Conservation (phyloP, 64 coral and sea anemone species). For the Montipora foliosa region DNA sequence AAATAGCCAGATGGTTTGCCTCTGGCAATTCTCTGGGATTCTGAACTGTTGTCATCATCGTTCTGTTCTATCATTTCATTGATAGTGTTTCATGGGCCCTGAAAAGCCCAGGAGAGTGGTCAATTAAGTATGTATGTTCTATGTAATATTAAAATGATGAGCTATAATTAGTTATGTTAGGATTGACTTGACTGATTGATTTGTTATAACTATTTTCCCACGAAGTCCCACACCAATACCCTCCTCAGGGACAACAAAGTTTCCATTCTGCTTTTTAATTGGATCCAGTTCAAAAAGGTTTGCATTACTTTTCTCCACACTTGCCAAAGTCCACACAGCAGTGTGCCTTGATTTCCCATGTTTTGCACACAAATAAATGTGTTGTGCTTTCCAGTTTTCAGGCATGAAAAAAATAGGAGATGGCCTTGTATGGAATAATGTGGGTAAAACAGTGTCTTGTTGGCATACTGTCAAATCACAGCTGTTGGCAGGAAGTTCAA, state of each 20-base stretch:
- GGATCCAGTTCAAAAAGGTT: slow-evolving; percentile 91
- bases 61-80: too few species aligned
- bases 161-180: too few species aligned
- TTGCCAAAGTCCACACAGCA: slow-evolving; percentile 75
- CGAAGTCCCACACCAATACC: slow-evolving; percentile 61
- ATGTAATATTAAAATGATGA: too few species aligned
- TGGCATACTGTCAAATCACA: slow-evolving; percentile 57
- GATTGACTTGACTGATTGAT: too few species aligned
- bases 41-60: too few species aligned
- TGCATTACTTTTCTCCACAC: slow-evolving; percentile 78
- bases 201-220: slow-evolving; percentile 59
- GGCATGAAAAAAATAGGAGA: neutral
- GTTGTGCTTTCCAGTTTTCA: slow-evolving; percentile 1
- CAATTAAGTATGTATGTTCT: too few species aligned
- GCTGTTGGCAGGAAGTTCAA: slow-evolving; percentile 43
- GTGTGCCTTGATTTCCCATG: slow-evolving; percentile 92
- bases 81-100: too few species aligned
- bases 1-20: too few species aligned
- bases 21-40: too few species aligned
- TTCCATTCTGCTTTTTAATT: slow-evolving; percentile 46
- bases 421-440: neutral
- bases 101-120: too few species aligned
- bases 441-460: slow-evolving; percentile 1
- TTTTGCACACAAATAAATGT: slow-evolving; percentile 71
- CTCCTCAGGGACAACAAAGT: slow-evolving; percentile 73